Base-by-base conservation (phyloP, 2,888 invertebrate genomes). In the Rhingia rostrata region DNA sequence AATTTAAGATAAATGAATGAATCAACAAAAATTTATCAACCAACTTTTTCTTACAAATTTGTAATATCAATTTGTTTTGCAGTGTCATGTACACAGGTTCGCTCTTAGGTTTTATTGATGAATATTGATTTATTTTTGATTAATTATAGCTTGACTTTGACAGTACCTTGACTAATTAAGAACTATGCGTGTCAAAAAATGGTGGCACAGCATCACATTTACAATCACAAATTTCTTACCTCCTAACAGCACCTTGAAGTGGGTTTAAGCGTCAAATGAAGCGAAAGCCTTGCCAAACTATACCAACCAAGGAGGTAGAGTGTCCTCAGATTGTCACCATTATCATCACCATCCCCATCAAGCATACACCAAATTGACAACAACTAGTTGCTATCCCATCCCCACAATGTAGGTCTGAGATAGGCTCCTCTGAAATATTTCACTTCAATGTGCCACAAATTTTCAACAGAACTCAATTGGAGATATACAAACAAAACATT, bases 401-500 rank as follows among this genome's bases (percentile, higher is more conserved):
- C 10, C 22, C 9, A 6, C 12, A 33, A 12, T 33, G n/a, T 7
- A n/a, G 10, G 22, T 49, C 9, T 7, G 9, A 4, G 9, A 33
- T 33, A n/a, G 14, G n/a, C 35, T 33, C 53, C 12, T 56, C 22
- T 4, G 2, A 69, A 45, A 56, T 69, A 56, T 69, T 69, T 56
- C 56, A 56, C 54, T 54, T 69, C 37, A 69, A 45, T 47, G 35
- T 22, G 37, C 56, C 45, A 45, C 67, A 54, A 37, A 69, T 56
- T 69, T 69, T 69, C 56, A 69, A 47, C 45, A 69, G 67, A 35
- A 56, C 67, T 69, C 56, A 56, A 56, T 69, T 56, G 56, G 10
- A 69, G 45, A 56, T 37, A 63, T 37, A 30, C 67, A 47, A 69
- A 47, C 45, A 69, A 22, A 69, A 56, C 45, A 69, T 56, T 45